A percentile compares a stretch with the other conserved stretches of the same genome.
These are phyloP conservation scores for Sinopyrophorus schimmeli DNA, from an alignment of 2,888 invertebrate genomes.

Conservation along the genomic window DNA sequence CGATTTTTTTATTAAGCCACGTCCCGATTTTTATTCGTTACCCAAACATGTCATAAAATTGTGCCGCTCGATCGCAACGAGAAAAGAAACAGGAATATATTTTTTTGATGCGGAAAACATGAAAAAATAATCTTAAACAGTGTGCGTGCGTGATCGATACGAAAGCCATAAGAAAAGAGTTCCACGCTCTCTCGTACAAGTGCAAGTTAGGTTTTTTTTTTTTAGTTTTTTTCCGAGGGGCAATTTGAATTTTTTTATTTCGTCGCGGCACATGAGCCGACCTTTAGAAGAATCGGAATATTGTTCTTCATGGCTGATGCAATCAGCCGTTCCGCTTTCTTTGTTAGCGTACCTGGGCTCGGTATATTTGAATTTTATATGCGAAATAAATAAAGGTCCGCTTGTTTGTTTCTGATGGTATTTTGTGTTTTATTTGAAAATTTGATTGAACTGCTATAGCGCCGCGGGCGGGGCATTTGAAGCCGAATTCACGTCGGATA, in stretches of 20 bases:
- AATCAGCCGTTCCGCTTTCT: conserved; percentile 34
- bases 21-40: too few species aligned
- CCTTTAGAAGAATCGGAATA: conserved; percentile 33
- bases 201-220: conserved; percentile 18
- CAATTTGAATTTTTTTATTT: conserved; percentile 38
- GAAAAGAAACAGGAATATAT: too few species aligned
- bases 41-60: too few species aligned
- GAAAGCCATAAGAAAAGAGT: conserved; percentile 8
- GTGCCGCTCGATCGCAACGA: too few species aligned
- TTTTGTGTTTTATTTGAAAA: conserved; percentile 29
- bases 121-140: conserved; percentile 4
- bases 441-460: conserved; percentile 30
- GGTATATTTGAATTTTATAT: conserved; percentile 39
- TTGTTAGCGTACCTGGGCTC: conserved; percentile 36
- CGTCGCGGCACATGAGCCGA: conserved; percentile 30
- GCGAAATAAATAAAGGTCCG: conserved; percentile 37
- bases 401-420: conserved; percentile 30
- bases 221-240: conserved; percentile 28
- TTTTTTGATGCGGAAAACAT: background rate
- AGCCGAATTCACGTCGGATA: too few species aligned
- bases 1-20: too few species aligned
- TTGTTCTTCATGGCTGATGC: conserved; percentile 32
- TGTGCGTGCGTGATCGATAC: conserved; percentile 16
- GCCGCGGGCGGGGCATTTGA: conserved; percentile 5
- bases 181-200: conserved; percentile 10